Evolutionary conservation across 2,113 vertebrate genomes (phyloP), one percentile per base, ranked within the genome.

Genomic region (Sus scrofa): DNA sequence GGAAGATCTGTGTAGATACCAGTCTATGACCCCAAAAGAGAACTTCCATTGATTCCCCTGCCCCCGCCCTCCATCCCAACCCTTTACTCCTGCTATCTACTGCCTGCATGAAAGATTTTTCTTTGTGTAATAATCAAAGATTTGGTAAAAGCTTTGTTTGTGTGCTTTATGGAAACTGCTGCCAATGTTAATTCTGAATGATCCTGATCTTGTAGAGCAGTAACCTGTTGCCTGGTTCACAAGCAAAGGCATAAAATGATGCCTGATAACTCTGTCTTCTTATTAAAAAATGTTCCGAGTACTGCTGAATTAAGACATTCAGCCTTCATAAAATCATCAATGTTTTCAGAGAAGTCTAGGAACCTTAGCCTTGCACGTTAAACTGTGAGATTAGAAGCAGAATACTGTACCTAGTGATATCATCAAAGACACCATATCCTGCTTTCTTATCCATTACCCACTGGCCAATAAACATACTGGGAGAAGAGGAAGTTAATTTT

Each of bases 381-480:
- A 0, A 56, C 19, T 34, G 52, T 73, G 87, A 97, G 74, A 89
- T 91, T 4, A 93, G 71, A 87, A 74, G 78, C 18, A 71, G 56
- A 58, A 94, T 93, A 84, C 30, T 4, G 79, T 98, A 99, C 99
- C 99, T 99, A 32, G 99, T 99, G 98, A 99, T 99, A 95, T 99
- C 99, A 95, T 99, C 99, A 89, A 99, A 99, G 86, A 99, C 99
- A 15, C 99, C 99, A 58, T 99, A 99, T 84, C 99, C 99, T 11
- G 99, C 98, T 98, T 99, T 99, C 98, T 99, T 99, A 99, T 99
- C 99, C 96, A 99, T 98, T 52, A 99, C 97, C 99, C 99, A 99
- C 67, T 99, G 99, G 60, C 99, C 99, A 87, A 99, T 99, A 98
- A 99, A 99, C 98, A 99, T 99, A 39, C 99, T 99, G 83, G 99